These are phyloP conservation scores for Siderastrea radians DNA, from an alignment of 92 coral and sea anemone genomes.

Conservation along the genomic window DNA sequence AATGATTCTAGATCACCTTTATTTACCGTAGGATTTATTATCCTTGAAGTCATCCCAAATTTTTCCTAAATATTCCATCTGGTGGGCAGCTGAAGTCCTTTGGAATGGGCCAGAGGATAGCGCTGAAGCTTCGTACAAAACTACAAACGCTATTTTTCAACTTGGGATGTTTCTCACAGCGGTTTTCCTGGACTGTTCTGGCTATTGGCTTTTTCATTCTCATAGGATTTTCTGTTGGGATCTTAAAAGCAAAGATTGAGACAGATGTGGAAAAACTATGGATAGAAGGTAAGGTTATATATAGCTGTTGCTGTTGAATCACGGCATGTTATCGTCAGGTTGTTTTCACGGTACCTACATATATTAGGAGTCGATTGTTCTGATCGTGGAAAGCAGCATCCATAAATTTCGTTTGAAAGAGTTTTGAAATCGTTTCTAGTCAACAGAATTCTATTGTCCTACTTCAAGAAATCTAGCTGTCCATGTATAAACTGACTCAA, in stretches of 20 bases:
- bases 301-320: not conserved
- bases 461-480: not conserved
- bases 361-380: not conserved
- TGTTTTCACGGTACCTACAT: not conserved
- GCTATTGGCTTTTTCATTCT: slow-evolving; percentile 78
- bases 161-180: slow-evolving; percentile 79
- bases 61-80: not conserved
- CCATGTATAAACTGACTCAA: not conserved
- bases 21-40: not conserved
- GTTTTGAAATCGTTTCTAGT: not conserved
- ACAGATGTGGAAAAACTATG: slow-evolving; percentile 95
- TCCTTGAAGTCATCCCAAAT: not conserved
- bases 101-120: slow-evolving; percentile 68
- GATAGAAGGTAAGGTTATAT: slow-evolving; percentile 88
- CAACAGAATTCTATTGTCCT: not conserved
- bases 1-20: not conserved
- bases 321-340: not conserved
- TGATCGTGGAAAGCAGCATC: not conserved
- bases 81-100: too few relatives aligned
- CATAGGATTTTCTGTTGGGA: slow-evolving; percentile 71
- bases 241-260: slow-evolving; percentile 81
- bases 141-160: slow-evolving; percentile 80
- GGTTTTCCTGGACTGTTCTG: slow-evolving; percentile 70
- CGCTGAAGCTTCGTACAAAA: slow-evolving; percentile 84
- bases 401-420: not conserved